Percentiles rank a stretch among this genome's conserved stretches.
Conservation (phyloP, 2,113 vertebrate species). For the Misgurnus anguillicaudatus region DNA sequence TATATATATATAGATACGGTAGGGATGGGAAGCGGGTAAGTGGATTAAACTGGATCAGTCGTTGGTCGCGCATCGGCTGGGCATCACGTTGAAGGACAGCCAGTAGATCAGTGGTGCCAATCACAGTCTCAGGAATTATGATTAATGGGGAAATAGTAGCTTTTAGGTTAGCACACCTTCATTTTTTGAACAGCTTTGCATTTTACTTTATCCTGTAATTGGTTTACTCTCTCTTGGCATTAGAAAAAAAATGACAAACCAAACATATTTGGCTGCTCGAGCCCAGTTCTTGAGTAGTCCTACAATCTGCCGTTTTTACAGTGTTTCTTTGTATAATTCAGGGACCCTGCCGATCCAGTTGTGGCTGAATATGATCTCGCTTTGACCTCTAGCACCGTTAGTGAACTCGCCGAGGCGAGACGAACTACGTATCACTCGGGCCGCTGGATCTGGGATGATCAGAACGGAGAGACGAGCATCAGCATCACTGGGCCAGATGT, state of each 20-base stretch:
- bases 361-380: constrained; percentile 84
- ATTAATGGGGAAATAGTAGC: too few species aligned
- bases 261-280: background rate
- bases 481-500: constrained; percentile 90
- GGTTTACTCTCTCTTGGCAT: background rate
- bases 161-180: too few species aligned
- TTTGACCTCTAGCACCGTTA: constrained; percentile 95
- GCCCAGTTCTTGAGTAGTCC: background rate
- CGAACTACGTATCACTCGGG: constrained; percentile 95
- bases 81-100: too few species aligned
- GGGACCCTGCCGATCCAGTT: constrained; percentile 84
- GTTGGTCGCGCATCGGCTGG: too few species aligned
- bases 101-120: too few species aligned
- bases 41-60: too few species aligned
- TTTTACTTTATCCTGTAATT: too few species aligned
- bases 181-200: too few species aligned
- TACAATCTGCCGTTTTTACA: background rate
- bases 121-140: background rate
- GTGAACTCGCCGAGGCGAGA: constrained; percentile 92
- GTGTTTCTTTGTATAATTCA: constrained; percentile 54
- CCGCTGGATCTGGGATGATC: constrained; percentile 96
- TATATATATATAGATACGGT: too few species aligned
- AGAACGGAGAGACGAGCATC: constrained; percentile 96
- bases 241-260: background rate
- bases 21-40: too few species aligned